Conservation (phyloP, 1,140 invertebrate species). For the Drosophila ercepeae region DNA sequence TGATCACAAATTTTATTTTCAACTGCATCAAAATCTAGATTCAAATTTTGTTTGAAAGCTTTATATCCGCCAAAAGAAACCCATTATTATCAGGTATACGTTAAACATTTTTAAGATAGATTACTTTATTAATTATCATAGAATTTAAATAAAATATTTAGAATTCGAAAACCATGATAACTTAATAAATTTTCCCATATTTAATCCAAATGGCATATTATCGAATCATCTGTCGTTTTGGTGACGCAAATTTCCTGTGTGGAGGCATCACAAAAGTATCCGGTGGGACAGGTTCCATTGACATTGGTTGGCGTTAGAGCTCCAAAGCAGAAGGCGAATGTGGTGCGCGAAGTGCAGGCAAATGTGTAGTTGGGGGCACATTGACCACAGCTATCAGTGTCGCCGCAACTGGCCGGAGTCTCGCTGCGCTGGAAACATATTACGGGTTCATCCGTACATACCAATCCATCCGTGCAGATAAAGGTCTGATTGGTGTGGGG, state of each 20-base stretch:
- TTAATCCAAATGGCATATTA: conserved; percentile 52
- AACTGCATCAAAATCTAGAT: no score
- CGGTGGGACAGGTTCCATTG: conserved; percentile 56
- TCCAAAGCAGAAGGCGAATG: conserved; percentile 76
- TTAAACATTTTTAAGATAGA: no score
- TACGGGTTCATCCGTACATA: conserved; percentile 67
- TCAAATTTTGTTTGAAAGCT: no score
- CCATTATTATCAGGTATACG: no score
- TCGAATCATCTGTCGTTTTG: conserved; percentile 46
- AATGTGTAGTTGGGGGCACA: conserved; percentile 65
- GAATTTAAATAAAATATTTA: no score
- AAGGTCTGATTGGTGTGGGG: conserved; percentile 59
- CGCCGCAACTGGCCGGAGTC: conserved; percentile 67
- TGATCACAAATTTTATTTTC: no score
- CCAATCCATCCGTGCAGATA: conserved; percentile 64
- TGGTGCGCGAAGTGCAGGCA: conserved; percentile 68
- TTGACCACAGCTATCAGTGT: conserved; percentile 68
- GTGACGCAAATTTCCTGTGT: conserved; percentile 53
- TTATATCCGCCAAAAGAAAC: no score
- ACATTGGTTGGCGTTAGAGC: conserved; percentile 54
- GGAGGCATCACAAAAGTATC: conserved; percentile 59
- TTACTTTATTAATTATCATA: no score
- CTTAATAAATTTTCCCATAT: no score
- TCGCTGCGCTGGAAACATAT: conserved; percentile 74
- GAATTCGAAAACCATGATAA: no score